phyloP scores from a whole-genome alignment of 1,140 invertebrate species.

The Scylla paramamosain region DNA sequence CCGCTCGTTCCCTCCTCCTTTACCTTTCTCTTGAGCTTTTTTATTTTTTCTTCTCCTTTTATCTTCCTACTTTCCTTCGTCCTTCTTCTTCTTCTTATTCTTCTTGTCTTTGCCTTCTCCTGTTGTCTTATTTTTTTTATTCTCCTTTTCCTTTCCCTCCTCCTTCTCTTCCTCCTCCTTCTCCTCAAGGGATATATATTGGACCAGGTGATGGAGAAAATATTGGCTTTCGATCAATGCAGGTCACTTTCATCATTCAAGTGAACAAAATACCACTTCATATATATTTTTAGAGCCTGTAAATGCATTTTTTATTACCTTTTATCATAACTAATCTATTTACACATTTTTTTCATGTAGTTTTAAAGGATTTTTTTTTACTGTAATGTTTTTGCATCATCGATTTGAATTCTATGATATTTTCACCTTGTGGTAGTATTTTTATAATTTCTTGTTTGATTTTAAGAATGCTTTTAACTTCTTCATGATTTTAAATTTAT shows the following conservation, averaged over 20 bases:
- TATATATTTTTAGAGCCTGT: not conserved
- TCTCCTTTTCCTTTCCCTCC: not conserved
- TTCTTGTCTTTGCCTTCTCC: not conserved
- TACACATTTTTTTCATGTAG: not conserved
- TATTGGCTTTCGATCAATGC: conserved; percentile 13
- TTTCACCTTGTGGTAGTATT: too few species aligned
- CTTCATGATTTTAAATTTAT: too few species aligned
- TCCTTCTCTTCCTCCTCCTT: not conserved
- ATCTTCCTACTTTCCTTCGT: not conserved
- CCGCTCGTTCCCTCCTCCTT: not conserved
- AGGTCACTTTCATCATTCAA: not conserved
- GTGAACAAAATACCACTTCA: not conserved
- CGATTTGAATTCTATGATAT: too few species aligned
- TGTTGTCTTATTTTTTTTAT: not conserved
- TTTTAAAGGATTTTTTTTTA: too few species aligned
- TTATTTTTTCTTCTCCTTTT: not conserved
- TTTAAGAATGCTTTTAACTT: too few species aligned
- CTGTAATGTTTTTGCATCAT: too few species aligned
- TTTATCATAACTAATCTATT: not conserved
- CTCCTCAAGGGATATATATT: not conserved
- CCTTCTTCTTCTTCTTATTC: not conserved
- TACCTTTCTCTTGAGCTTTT: not conserved
- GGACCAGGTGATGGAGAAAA: conserved; percentile 1
- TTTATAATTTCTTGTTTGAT: too few species aligned
- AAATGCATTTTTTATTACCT: not conserved